phyloP scores from a whole-genome alignment of 2,797 vertebrate species.

The Darevskia mixta region DNA sequence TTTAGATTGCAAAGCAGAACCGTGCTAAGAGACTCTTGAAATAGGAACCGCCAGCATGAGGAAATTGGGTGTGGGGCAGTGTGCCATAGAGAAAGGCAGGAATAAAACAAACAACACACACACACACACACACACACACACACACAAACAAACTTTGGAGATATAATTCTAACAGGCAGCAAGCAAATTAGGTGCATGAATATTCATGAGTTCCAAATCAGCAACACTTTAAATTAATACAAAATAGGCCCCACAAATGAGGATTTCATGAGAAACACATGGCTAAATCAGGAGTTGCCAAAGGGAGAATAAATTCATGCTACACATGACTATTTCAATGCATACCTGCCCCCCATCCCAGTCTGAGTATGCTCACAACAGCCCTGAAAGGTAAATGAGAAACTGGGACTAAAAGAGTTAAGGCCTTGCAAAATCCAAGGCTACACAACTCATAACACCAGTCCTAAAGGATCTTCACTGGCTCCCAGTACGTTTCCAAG shows the following conservation, averaged over 20 bases:
- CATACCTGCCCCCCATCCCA: too few species aligned
- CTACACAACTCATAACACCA: neutral
- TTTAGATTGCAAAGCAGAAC: conserved; percentile 30
- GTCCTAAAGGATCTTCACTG: too few species aligned
- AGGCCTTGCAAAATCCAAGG: neutral
- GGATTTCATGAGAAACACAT: conserved; percentile 28
- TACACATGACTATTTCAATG: neutral
- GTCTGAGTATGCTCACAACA: neutral
- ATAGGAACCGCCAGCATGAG: neutral
- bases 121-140: conserved; percentile 45
- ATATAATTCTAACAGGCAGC: conserved; percentile 68
- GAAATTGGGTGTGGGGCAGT: fast-evolving
- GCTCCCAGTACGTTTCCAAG: too few species aligned
- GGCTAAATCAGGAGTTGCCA: conserved; percentile 23
- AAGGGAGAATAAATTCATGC: neutral
- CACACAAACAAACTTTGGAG: conserved; percentile 43
- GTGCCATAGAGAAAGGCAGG: neutral
- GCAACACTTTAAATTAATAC: conserved; percentile 58
- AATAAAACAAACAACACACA: conserved; percentile 39
- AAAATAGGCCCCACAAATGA: conserved; percentile 53
- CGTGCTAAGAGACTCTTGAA: conserved; percentile 44
- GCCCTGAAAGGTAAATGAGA: neutral
- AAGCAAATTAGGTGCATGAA: conserved; percentile 66
- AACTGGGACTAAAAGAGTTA: neutral
- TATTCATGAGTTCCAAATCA: conserved; percentile 75